Percentiles rank a stretch among this genome's conserved stretches.
These are phyloP conservation scores for Lycopodina hypogea DNA, from an alignment of 37 sponge, comb jelly and placozoan species.

Conservation along the genomic window DNA sequence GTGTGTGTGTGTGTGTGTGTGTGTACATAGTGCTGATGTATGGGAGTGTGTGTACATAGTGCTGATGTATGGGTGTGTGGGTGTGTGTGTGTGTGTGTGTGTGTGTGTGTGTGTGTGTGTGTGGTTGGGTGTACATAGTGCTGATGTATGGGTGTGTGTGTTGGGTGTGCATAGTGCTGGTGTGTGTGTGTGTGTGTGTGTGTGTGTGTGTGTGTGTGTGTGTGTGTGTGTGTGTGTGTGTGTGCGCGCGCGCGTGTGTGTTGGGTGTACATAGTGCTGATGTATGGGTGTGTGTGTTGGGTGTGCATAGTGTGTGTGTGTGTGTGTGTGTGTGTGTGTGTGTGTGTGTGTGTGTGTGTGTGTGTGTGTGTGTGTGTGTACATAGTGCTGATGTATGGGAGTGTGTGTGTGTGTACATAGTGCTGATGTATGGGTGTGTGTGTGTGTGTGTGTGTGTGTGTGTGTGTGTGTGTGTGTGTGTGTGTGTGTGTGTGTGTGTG, in stretches of 20 bases:
- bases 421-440: too few species aligned
- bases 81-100: neutral
- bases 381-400: too few species aligned
- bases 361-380: neutral
- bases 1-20: neutral
- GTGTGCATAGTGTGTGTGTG: slow-evolving; percentile 11
- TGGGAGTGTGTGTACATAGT: neutral
- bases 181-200: neutral
- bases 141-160: neutral
- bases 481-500: neutral
- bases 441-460: neutral
- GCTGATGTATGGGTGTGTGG: too few species aligned
- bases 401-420: neutral
- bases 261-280: slow-evolving; percentile 55
- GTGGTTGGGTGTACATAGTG: too few species aligned
- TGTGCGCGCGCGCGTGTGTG: neutral
- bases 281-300: slow-evolving; percentile 74
- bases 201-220: neutral
- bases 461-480: neutral
- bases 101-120: neutral
- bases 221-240: neutral
- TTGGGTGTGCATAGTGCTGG: too few species aligned
- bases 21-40: neutral
- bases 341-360: neutral
- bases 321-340: neutral